These are phyloP conservation scores for Falcunculus frontatus DNA, from an alignment of 2,113 vertebrate genomes.

Conservation along the genomic window DNA sequence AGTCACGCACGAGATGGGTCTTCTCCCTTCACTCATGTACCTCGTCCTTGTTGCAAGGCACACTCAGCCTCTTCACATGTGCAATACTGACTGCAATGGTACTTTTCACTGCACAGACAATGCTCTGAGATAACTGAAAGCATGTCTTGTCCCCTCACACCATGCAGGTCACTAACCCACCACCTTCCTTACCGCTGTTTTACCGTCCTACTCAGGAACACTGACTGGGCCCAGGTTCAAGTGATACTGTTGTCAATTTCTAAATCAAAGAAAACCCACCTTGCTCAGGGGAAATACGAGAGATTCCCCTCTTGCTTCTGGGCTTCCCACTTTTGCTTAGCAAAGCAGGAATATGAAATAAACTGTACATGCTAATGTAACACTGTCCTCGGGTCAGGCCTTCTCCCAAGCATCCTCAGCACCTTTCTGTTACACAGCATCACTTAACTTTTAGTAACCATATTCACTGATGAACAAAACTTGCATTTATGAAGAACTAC, in stretches of 20 bases:
- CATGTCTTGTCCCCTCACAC: rapidly evolving
- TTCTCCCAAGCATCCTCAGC: not conserved
- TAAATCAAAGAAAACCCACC: not conserved
- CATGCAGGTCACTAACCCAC: not conserved
- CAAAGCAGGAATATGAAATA: not conserved
- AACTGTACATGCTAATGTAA: rapidly evolving
- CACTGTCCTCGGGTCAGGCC: rapidly evolving
- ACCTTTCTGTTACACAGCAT: not conserved
- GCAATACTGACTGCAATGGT: no score
- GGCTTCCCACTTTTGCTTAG: not conserved
- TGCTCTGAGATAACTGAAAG: not conserved
- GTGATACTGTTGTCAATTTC: rapidly evolving
- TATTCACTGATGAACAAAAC: not conserved
- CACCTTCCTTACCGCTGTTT: not conserved
- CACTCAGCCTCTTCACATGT: not conserved
- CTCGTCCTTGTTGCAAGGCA: rapidly evolving
- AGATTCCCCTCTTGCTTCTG: not conserved
- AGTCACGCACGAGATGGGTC: not conserved
- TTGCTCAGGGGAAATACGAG: not conserved
- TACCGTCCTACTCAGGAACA: not conserved
- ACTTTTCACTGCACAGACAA: not conserved
- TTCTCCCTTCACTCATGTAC: rapidly evolving
- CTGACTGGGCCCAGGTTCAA: not conserved
- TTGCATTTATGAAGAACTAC: not conserved
- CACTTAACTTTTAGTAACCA: rapidly evolving